Base-by-base conservation (phyloP, 2,797 vertebrate genomes). In the Artibeus lituratus region DNA sequence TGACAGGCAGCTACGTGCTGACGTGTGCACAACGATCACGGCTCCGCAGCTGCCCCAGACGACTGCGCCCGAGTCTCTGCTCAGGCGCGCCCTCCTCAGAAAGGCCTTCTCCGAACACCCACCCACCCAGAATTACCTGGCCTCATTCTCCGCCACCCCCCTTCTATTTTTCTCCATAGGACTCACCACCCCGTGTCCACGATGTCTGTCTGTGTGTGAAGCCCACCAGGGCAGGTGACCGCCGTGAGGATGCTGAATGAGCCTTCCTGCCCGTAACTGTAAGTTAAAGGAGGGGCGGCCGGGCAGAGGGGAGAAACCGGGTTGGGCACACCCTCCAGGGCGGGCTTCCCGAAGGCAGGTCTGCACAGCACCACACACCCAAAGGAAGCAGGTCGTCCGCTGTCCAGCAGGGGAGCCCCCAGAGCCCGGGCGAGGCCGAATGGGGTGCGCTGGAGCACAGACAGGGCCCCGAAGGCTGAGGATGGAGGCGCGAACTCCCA, bases 11-110 rank as follows among this genome's bases (percentile, higher is more conserved):
- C 1, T 49, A 19, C 18, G 4, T 2, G 0, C 6, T 5, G 65
- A 42, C 4, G 62, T 4, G 62, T 0, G 1, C 1, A 15, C 0
- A 1, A 10, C 55, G 1, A 10, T 0, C 47, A 2, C 0, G 1
- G 73, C 49, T 39, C 55, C 1, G 9, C 29, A 29, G 0, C 2
- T 3, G 22, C 62, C 24, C 24, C 57, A 29, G 10, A n/a, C 19
- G 12, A 37, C 72, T 7, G 44, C 26, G 16, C 57, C 35, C 24
- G 24, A 21, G 39, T 7, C 81, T 77, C 1, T 21, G 70, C 47
- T 19, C 29, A 35, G 78, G 65, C 0, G 6, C 2, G 53, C 15
- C 29, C 49, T 55, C 32, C n/a, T 47, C 19, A 29, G 91, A 80
- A 55, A 62, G 35, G 51, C 83, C 55, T 57, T 15, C 44, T 44